Evolutionary conservation across 2,113 vertebrate species (phyloP), one percentile per base, ranked within the genome.

Genomic region (Mus spicilegus): DNA sequence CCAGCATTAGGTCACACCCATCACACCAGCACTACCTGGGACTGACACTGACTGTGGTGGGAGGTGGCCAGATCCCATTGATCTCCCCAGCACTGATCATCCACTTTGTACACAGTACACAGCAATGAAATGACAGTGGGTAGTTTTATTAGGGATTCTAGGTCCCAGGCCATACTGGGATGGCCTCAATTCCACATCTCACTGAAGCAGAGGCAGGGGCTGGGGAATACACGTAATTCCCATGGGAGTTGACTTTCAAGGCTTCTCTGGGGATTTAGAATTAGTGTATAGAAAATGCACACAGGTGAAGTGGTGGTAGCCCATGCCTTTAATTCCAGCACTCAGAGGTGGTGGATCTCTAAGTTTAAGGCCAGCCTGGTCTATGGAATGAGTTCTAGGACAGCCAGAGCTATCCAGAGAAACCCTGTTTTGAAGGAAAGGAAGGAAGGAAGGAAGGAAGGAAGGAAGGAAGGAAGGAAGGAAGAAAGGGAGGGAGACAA

Each of bases 21-120:
- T 63, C 56, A 54, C 4, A 2, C 39, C 46, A 58, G 12, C 28
- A 30, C 42, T 46, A 61, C 3, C 0, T 5, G 30, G n/a, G 28
- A 36, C 19, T 73, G 20, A 3, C 10, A 36, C 19, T 73, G 20
- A 3, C 10, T 17, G 0, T 0, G 42, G 19, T 11, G 11, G 22
- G 7, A 51, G 14, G 39, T 30, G 80, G 36, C 3, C 16, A 78
- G 69, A 46, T 49, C 24, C 1, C 17, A 16, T 49, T 0, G 14
- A 24, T 42, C 56, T 84, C 56, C 16, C 7, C 20, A 36, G 36
- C 9, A 5, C 2, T 70, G 58, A 11, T 24, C 33, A 42, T 28
- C 20, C 61, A 13, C 30, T 42, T 61, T 42, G 28, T 20, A 54
- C 63, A 67, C 19, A 12, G 51, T 4, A 54, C 63, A 67, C 19